Evolutionary conservation across 2,797 vertebrate genomes (phyloP).

Genomic region (Tarsius wallacei): DNA sequence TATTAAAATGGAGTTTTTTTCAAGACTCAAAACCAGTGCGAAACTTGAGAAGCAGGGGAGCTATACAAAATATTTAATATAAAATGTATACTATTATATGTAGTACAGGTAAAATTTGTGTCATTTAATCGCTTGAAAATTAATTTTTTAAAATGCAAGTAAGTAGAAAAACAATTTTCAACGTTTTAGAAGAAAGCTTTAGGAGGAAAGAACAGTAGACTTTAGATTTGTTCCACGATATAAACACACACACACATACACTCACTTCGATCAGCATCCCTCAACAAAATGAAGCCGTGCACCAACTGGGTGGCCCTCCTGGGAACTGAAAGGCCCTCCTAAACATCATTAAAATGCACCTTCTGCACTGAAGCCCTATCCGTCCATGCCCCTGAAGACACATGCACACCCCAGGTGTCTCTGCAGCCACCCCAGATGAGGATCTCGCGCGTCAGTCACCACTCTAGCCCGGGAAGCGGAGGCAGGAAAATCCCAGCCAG

Average conservation of each 20-base stretch:
- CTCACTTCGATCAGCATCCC: too few relatives aligned
- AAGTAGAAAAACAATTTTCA: neutral
- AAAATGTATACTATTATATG: neutral
- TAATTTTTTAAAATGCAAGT: constrained; percentile 11
- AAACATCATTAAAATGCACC: constrained; percentile 78
- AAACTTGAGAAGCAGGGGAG: neutral
- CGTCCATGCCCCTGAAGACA: constrained; percentile 47
- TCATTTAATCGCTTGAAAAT: neutral
- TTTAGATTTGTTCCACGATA: neutral
- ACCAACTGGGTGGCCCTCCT: neutral
- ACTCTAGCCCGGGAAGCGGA: rapidly evolving
- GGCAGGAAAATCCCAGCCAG: rapidly evolving
- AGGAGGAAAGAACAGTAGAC: neutral
- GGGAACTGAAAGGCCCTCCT: constrained; percentile 40
- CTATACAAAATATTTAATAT: neutral
- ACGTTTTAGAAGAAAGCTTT: constrained; percentile 46
- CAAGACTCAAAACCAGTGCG: neutral
- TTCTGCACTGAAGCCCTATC: constrained; percentile 68
- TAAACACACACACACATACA: neutral
- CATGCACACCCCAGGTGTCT: constrained; percentile 47
- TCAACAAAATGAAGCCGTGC: neutral
- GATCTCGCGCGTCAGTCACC: neutral
- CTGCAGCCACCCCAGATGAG: constrained; percentile 57
- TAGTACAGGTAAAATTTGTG: neutral
- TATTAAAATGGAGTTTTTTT: constrained; percentile 2